Evolutionary conservation across 1,140 invertebrate species (phyloP), one percentile per base, ranked within the genome.

Genomic region (Drosophila kohkoa): DNA sequence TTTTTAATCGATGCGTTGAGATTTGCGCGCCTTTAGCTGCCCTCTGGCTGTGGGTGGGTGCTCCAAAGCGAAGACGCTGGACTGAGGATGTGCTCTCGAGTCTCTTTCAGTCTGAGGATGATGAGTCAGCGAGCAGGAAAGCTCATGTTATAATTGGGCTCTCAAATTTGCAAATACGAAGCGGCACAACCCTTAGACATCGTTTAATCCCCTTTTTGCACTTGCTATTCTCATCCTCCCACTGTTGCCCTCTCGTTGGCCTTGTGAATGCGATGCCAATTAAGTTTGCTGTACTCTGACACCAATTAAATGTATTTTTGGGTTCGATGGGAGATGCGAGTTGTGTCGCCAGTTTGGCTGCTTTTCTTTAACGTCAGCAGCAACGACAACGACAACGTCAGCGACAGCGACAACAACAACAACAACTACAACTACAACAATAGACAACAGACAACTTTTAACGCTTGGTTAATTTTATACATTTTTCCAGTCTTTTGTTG

Each of bases 111-210:
- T 32, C 13, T 13, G 11, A 11, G 49, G 41, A 52, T 76, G 46
- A 54, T 76, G 46, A 54, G 30, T 70, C 66, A 72, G 77, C 13
- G 51, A 25, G 3, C 20, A 25, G 20, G 20, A 43, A 7, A 68
- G 76, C 67, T 88, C 87, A 81, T 77, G 71, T 90, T 90, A 82
- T 91, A 91, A 91, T 91, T 91, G 89, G 89, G 89, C 57, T 85
- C 81, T 91, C 88, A 91, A 88, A 88, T 91, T 83, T 68, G 64
- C 65, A 64, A 76, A 85, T 67, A 58, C 16, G 74, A 76, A 41
- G 59, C 38, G 20, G 35, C 66, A 4, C 20, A 74, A 43, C 57
- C 55, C 62, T 70, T 70, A 38, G 5, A 8, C 6, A 20, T 6
- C 25, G 3, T 13, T 43, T 43, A 49, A 20, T 25, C 49, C 25